A percentile compares a stretch with the other conserved stretches of the same genome.
Conservation (phyloP, 2,888 invertebrate species). For the Drosophila paranaensis region DNA sequence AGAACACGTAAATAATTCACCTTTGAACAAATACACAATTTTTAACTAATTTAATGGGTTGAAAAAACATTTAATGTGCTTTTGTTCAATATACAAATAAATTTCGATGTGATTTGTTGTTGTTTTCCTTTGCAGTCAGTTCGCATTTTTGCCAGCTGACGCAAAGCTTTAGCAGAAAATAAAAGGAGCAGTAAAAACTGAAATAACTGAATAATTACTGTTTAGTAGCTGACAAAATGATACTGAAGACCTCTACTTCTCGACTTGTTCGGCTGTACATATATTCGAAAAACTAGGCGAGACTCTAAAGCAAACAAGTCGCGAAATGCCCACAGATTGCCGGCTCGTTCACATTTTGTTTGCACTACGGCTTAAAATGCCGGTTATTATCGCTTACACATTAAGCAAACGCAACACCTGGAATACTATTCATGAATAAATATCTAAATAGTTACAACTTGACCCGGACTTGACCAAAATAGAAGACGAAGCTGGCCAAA, state of each 20-base stretch:
- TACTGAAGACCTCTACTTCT: slow-evolving; percentile 13
- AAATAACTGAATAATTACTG: slow-evolving; percentile 19
- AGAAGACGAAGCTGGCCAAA: background rate
- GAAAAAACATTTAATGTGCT: slow-evolving; percentile 18
- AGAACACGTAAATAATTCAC: slow-evolving; percentile 16
- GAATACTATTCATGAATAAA: slow-evolving; percentile 13
- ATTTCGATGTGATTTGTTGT: slow-evolving; percentile 9
- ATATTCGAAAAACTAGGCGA: slow-evolving; percentile 23
- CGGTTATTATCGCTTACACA: slow-evolving; percentile 29
- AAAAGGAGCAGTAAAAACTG: slow-evolving; percentile 11
- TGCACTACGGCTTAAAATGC: slow-evolving; percentile 30
- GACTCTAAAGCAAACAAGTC: slow-evolving; percentile 19
- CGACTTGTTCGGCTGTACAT: background rate
- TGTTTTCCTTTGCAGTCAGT: slow-evolving; percentile 3
- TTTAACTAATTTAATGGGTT: slow-evolving; percentile 18
- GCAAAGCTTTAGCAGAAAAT: slow-evolving; percentile 12
- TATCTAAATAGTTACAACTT: slow-evolving; percentile 18
- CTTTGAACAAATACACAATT: slow-evolving; percentile 14
- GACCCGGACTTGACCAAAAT: slow-evolving; percentile 36
- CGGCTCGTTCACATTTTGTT: slow-evolving; percentile 19
- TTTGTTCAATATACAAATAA: slow-evolving; percentile 22
- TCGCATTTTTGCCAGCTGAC: slow-evolving; percentile 51
- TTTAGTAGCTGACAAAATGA: slow-evolving; percentile 16
- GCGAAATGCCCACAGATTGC: slow-evolving; percentile 12
- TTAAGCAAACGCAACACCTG: slow-evolving; percentile 22